Base-by-base conservation (phyloP, 2,888 invertebrate species). In the Nomada lathburiana region DNA sequence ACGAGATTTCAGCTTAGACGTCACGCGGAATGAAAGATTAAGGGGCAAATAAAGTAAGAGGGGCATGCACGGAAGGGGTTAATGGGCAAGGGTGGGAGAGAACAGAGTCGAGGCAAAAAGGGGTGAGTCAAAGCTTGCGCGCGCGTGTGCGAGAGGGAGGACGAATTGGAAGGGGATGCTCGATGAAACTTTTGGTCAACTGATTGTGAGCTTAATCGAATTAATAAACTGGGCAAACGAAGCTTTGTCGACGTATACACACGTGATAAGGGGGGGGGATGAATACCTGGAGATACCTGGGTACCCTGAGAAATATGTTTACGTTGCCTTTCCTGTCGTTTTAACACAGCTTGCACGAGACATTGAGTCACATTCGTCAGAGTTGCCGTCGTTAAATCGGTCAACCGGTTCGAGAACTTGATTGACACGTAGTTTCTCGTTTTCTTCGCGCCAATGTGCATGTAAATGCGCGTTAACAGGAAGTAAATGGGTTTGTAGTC, bases 11-110 rank as follows among this genome's bases (percentile, higher is more conserved):
- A 65, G 74, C 60, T 50, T 70, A 74, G 80, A 79, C 80, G 80
- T 80, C 80, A 60, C 55, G 53, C 23, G 64, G 65, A 71, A 80
- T 79, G 81, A 81, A 79, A 81, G 81, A 81, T 81, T 74, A 79
- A 81, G 74, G 81, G 64, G 69, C 60, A 64, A 81, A 81, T 74
- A 80, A 79, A 81, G 80, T 81, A 73, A 69, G 72, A 69, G 69
- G 69, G 74, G 73, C 78, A 63, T 69, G 57, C 50, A 65, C 60
- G 60, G 50, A 60, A 65, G 62, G 67, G 62, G 67, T 62, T 72
- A 72, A 71, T 42, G 62, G 59, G 42, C 42, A 64, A 55, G 36
- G 20, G 65, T 64, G 59, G 71, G 50, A 13, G 23, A 42, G 18
- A 29, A 76, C 71, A 11, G 68, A 42, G 29, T 18, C 23, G 47